Evolutionary conservation across 1,140 invertebrate genomes (phyloP), one percentile per base, ranked within the genome.

Genomic region (Lordiphosa collinella): DNA sequence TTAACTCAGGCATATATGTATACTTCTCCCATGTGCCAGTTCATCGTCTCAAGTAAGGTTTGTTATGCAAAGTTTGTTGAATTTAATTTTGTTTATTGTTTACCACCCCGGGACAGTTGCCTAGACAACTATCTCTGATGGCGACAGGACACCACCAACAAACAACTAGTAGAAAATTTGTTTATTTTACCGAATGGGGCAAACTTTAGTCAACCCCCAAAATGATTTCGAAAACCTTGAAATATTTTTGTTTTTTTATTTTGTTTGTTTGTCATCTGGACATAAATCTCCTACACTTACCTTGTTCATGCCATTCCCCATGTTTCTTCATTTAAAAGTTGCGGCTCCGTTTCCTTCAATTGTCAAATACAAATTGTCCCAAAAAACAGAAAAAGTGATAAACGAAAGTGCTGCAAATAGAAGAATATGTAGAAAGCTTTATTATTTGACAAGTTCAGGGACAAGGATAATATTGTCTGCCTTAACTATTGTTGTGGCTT

Each of bases 241-340:
- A 36, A 22, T 11, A 29, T 29, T 29, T 29, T 29, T 12, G 34
- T 13, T 57, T 34, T 8, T 43, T n/a, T 36, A 16, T n/a, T 29
- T 10, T 44, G 22, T 44, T 44, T 29, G 41, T 22, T 35, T 4
- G 9, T 9, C 31, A 14, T 34, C 14, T 11, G 9, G 25, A 29
- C 29, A 32, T 47, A 65, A 46, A 44, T 46, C 12, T 18, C 3
- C 25, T 8, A 40, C 7, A 34, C 89, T 91, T 90, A 94, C 93
- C 93, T 94, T 94, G 86, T 94, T 94, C 93, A 94, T 94, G 86
- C 93, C 93, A 92, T 94, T 94, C 84, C 93, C 93, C 93, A 94
- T 94, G 79, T 88, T 91, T 89, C 79, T 63, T 84, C 78, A 84
- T 84, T 73, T 84, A 84, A 78, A 82, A 64, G 58, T 64, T 62